These are phyloP conservation scores for Penaeus vannamei DNA, from an alignment of 1,140 invertebrate genomes.

Conservation along the genomic window DNA sequence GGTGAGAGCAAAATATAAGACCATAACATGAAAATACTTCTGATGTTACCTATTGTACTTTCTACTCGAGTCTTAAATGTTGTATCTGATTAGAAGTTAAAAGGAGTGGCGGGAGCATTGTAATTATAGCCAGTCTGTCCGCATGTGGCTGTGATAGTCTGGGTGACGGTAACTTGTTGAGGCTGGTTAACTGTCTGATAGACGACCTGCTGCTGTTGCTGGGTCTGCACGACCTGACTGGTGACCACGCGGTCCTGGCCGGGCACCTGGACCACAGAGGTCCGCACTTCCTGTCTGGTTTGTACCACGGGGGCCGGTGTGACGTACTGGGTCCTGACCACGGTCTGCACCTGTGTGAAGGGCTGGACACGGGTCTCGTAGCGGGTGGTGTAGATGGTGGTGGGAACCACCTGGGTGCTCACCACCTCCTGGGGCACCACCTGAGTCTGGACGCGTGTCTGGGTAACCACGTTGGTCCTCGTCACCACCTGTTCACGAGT, in stretches of 20 bases:
- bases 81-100: slow-evolving; percentile 23
- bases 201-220: slow-evolving; percentile 56
- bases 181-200: slow-evolving; percentile 54
- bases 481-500: slow-evolving; percentile 56
- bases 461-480: slow-evolving; percentile 54
- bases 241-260: slow-evolving; percentile 50
- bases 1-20: not conserved
- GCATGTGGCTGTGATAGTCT: slow-evolving; percentile 59
- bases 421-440: slow-evolving; percentile 61
- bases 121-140: slow-evolving; percentile 60
- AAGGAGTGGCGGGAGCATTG: slow-evolving; percentile 37
- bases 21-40: not conserved
- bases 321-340: slow-evolving; percentile 51
- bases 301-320: slow-evolving; percentile 42
- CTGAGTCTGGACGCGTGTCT: slow-evolving; percentile 48
- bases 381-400: slow-evolving; percentile 53
- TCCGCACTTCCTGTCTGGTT: slow-evolving; percentile 39
- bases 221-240: slow-evolving; percentile 46
- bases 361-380: slow-evolving; percentile 54
- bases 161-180: slow-evolving; percentile 48
- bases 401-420: slow-evolving; percentile 45
- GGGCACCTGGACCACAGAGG: slow-evolving; percentile 56
- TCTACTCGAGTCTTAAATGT: not conserved
- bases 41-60: not conserved
- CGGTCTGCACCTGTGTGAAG: slow-evolving; percentile 60